phyloP scores from a whole-genome alignment of 2,888 invertebrate species.

The Ceramica pisi region DNA sequence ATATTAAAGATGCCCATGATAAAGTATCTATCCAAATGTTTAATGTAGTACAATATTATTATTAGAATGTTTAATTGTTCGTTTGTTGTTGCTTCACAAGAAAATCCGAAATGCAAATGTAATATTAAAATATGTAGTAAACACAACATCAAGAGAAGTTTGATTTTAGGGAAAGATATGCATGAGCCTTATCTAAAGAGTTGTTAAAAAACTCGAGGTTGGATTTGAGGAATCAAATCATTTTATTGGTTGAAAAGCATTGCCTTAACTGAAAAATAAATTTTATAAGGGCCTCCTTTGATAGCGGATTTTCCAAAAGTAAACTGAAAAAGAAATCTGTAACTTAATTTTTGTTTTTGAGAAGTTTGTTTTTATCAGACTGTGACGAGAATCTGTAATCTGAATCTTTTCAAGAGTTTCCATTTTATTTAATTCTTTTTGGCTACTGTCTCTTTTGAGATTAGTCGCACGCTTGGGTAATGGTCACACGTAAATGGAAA shows the following conservation, averaged over 20 bases:
- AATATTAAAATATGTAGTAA: too few relatives aligned
- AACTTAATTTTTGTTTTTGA: conserved; percentile 44
- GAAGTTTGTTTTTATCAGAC: conserved; percentile 31
- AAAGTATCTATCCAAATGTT: too few relatives aligned
- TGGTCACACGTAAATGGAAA: background rate
- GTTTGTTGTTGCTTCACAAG: too few relatives aligned
- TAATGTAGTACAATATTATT: too few relatives aligned
- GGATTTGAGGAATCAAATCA: background rate
- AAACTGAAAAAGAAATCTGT: conserved; percentile 18
- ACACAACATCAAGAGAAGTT: too few relatives aligned
- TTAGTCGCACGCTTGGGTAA: background rate
- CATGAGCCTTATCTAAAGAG: background rate
- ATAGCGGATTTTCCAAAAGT: conserved; percentile 24
- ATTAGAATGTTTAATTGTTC: too few relatives aligned
- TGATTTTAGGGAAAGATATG: background rate
- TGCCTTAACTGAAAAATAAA: conserved; percentile 17
- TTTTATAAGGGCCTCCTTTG: conserved; percentile 23
- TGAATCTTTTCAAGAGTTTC: background rate
- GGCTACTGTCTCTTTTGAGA: background rate
- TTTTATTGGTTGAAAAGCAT: background rate
- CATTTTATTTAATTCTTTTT: background rate
- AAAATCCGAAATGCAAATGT: too few relatives aligned
- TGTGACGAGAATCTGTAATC: conserved; percentile 44
- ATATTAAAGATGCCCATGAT: too few relatives aligned
- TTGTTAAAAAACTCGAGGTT: background rate